Conservation (phyloP, 2,113 vertebrate genomes). For the Marmota flaviventris region DNA sequence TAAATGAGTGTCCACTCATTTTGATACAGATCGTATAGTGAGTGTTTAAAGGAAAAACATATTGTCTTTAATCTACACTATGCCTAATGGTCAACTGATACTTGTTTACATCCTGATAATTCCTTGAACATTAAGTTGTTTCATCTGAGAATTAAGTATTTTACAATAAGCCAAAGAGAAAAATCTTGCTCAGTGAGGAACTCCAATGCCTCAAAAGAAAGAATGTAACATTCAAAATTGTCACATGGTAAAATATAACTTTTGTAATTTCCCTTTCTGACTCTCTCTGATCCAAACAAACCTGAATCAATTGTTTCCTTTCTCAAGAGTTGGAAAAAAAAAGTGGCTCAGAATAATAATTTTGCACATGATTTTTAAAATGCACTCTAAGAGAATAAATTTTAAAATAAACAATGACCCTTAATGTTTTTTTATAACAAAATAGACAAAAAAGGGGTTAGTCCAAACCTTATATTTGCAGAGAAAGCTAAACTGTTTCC, state of each 20-base stretch:
- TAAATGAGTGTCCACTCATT: background rate
- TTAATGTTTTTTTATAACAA: slow-evolving; percentile 21
- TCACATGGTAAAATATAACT: background rate
- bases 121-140: background rate
- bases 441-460: slow-evolving; percentile 45
- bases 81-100: background rate
- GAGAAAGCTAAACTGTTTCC: slow-evolving; percentile 63
- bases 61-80: background rate
- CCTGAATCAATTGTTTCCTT: background rate
- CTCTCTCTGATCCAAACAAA: background rate
- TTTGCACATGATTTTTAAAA: background rate
- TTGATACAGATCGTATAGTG: background rate
- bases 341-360: background rate
- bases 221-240: background rate
- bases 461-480: background rate
- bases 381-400: background rate
- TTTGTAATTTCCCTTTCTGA: background rate
- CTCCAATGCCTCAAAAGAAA: background rate
- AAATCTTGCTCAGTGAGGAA: background rate
- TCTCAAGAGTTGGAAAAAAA: background rate
- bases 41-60: background rate
- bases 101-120: background rate
- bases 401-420: background rate
- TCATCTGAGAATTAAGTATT: background rate
- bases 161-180: background rate